Base-by-base conservation (phyloP, 92 coral and sea anemone species). In the Palythoa heliodiscus region DNA sequence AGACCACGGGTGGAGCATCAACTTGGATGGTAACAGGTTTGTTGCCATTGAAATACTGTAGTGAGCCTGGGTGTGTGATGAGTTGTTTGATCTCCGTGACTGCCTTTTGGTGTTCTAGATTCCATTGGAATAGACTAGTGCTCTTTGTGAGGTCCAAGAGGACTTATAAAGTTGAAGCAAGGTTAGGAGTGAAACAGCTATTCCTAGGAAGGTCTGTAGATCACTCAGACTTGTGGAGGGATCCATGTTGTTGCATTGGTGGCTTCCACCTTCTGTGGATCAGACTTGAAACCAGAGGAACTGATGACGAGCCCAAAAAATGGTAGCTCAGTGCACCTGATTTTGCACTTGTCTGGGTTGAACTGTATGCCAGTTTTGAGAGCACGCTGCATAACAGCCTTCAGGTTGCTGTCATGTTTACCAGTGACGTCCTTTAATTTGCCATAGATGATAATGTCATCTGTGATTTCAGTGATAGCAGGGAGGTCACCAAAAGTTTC, bases 1-100 rank as follows among this genome's bases (percentile, higher is more conserved):
- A 93, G 89, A 39, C 94, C 92, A 37, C 91, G 73, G 90, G 61
- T 90, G 87, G 24, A 92, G 97, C 93, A 17, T 91, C 93, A 0
- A 87, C 71, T 24, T 67, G 93, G 78, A 83, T 87, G 61, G 57
- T 85, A 7, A 91, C 91, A 40, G 93, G 93, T 71, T 90, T 90
- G 37, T 60, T 87, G 24, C 89, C 73, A 73, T 92, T 91, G 60
- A 92, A 89, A 82, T 91, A 91, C 84, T 91, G 88, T 4, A 89
- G 83, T 20, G 90, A 91, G 71, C 47, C 53, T 37, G 91, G 81
- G 39, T 89, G 75, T 67, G 91, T 84, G 71, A 92, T 76, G 39
- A 76, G 38, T 35, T 52, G 48, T 76, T 90, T 92, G 84, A 92
- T 85, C 58, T 87, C 53, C 23, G 74, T 85, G 20, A 87, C 91